Percentiles rank a stretch among this genome's conserved stretches.
Evolutionary conservation across 2,113 vertebrate genomes (phyloP).

Genomic region (Micronycteris hirsuta): DNA sequence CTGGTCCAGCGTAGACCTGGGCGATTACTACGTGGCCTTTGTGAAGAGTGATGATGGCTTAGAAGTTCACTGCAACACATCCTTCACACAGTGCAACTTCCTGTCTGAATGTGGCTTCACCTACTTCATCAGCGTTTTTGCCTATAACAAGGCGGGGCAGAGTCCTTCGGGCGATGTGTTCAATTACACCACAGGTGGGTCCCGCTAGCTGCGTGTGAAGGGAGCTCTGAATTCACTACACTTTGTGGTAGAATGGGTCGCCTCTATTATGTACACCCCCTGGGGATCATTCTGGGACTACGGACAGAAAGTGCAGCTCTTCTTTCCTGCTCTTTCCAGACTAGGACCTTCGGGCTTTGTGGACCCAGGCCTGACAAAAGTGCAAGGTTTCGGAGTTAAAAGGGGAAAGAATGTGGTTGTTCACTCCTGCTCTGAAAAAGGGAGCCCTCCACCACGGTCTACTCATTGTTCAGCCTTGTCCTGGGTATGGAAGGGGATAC

Average conservation of each 20-base stretch:
- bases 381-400: background rate
- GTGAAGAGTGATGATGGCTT: conserved; percentile 92
- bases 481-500: background rate
- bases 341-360: background rate
- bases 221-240: background rate
- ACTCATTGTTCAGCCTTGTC: background rate
- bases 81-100: conserved; percentile 83
- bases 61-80: conserved; percentile 91
- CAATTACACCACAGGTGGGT: conserved; percentile 92
- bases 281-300: background rate
- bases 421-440: background rate
- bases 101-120: conserved; percentile 90
- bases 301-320: background rate
- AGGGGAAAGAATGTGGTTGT: background rate
- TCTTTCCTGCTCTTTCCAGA: background rate
- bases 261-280: background rate
- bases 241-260: background rate
- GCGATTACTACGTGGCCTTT: conserved; percentile 88
- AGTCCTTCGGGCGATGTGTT: conserved; percentile 84
- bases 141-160: conserved; percentile 89
- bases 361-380: background rate
- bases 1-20: conserved; percentile 82
- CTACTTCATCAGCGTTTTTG: conserved; percentile 90
- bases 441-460: background rate
- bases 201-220: background rate